Conservation (phyloP, 2,797 vertebrate genomes). For the Macrochelys suwanniensis region DNA sequence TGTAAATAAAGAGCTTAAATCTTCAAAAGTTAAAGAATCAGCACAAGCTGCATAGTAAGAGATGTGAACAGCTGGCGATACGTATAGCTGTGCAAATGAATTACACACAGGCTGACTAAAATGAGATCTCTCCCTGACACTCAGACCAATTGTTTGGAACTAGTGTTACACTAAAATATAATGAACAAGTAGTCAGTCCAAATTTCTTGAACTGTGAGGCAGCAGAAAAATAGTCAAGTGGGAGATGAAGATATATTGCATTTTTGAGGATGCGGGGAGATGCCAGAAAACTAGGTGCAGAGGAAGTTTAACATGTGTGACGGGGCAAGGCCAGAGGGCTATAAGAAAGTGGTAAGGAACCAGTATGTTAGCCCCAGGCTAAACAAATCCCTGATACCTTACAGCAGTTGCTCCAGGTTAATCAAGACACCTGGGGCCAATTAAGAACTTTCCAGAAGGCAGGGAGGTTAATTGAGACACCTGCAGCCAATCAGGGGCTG, state of each 20-base stretch:
- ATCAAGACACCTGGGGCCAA: too few species aligned
- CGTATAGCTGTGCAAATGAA: background rate
- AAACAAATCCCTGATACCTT: too few species aligned
- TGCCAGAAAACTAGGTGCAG: background rate
- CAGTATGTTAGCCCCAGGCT: too few species aligned
- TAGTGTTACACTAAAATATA: background rate
- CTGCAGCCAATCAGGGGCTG: too few species aligned
- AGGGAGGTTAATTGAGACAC: too few species aligned
- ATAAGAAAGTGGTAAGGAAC: too few species aligned
- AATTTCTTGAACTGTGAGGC: background rate
- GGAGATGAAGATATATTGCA: background rate
- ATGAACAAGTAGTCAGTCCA: background rate
- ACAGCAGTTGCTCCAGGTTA: too few species aligned
- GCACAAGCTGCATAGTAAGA: background rate
- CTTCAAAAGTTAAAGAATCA: background rate
- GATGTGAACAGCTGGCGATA: background rate
- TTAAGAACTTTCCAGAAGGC: too few species aligned
- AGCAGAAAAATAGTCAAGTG: background rate
- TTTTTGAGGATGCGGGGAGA: background rate
- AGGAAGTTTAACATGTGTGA: background rate
- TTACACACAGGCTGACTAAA: background rate
- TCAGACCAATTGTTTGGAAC: background rate
- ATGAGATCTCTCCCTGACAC: background rate
- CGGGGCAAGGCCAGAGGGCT: too few species aligned
- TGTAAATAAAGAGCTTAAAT: background rate